Conservation (phyloP, 2,888 invertebrate species). For the Diabrotica balteata region DNA sequence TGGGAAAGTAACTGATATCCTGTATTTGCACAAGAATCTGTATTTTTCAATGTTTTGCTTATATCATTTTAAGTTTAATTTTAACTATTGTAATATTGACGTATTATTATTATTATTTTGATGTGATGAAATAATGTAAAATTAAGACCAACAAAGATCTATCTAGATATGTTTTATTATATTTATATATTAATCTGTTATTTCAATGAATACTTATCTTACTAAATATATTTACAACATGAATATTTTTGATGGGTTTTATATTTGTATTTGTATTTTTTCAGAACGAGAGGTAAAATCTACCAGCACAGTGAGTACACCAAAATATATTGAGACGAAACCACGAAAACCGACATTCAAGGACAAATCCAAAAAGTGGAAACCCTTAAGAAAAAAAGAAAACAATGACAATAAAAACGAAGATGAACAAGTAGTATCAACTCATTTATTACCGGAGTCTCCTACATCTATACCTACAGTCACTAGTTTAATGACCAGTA, state of each 20-base stretch:
- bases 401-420: conserved; percentile 50
- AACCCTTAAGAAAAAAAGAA: conserved; percentile 51
- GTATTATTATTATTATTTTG: too few relatives aligned
- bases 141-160: too few relatives aligned
- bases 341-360: conserved; percentile 55
- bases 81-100: too few relatives aligned
- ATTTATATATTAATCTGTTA: too few relatives aligned
- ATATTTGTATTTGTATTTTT: conserved; percentile 23
- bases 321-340: conserved; percentile 55
- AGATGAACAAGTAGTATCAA: conserved; percentile 51
- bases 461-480: conserved; percentile 44
- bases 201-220: too few relatives aligned
- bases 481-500: conserved; percentile 50
- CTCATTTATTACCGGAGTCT: conserved; percentile 49
- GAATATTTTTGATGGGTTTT: background rate
- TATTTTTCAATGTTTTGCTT: too few relatives aligned
- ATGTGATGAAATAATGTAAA: too few relatives aligned
- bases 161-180: too few relatives aligned
- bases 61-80: too few relatives aligned
- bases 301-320: conserved; percentile 56
- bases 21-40: too few relatives aligned
- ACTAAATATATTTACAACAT: too few relatives aligned
- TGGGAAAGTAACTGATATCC: too few relatives aligned
- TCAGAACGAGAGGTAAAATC: conserved; percentile 57
- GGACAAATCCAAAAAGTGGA: conserved; percentile 57